Percentiles rank a stretch among this genome's conserved stretches.
phyloP scores from a whole-genome alignment of 64 coral and sea anemone species.

The Stichodactyla helianthus region DNA sequence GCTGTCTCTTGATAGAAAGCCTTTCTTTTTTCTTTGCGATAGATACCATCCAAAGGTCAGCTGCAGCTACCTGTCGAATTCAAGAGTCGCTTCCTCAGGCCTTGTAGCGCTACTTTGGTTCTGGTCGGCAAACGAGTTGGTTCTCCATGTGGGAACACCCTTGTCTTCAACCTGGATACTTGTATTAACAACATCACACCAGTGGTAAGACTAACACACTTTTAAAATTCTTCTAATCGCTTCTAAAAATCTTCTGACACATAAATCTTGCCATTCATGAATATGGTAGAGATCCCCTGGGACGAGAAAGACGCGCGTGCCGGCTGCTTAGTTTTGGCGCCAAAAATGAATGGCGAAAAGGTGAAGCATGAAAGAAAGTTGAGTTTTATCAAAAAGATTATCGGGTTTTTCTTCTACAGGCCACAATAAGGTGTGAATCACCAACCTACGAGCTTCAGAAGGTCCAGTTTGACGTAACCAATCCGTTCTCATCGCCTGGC shows the following conservation, averaged over 20 bases:
- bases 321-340: not conserved
- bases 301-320: no score
- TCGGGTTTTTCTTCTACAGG: conserved; percentile 27
- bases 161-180: conserved; percentile 87
- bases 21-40: not conserved
- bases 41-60: conserved; percentile 85
- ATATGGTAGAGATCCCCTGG: no score
- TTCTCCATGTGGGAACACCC: conserved; percentile 77
- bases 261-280: not conserved
- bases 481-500: conserved; percentile 71
- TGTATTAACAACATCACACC: conserved; percentile 96
- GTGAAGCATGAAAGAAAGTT: not conserved
- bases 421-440: conserved; percentile 94
- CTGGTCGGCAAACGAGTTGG: conserved; percentile 90
- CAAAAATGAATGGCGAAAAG: not conserved
- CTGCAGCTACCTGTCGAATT: conserved; percentile 93
- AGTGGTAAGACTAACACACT: conserved; percentile 54
- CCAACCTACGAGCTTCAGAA: conserved; percentile 85
- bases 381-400: not conserved
- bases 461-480: conserved; percentile 85
- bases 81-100: conserved; percentile 94
- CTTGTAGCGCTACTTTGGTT: conserved; percentile 74
- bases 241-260: not conserved
- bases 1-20: not conserved
- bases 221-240: not conserved